Conservation (phyloP, 2,888 invertebrate species). For the Pristionchus japonicus region DNA sequence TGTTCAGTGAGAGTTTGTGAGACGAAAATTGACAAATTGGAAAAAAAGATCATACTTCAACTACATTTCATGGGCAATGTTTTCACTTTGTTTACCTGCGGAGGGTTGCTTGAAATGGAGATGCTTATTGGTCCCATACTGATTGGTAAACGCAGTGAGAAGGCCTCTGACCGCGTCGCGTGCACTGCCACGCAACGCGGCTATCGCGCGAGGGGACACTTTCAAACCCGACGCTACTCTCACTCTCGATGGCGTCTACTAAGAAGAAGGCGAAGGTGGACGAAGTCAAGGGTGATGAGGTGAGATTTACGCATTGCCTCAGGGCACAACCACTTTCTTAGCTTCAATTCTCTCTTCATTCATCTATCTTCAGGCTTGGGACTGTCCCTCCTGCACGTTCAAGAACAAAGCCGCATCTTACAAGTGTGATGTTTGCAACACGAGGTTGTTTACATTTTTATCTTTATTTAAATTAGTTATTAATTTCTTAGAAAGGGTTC, state of each 20-base stretch:
- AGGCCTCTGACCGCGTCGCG: neutral
- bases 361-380: neutral
- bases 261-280: neutral
- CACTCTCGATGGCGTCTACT: neutral
- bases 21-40: no score
- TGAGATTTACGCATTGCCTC: neutral
- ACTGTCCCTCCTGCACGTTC: neutral
- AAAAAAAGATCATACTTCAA: no score
- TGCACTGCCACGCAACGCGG: neutral
- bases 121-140: neutral
- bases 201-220: neutral
- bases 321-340: no score
- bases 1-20: no score
- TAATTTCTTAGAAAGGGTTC: neutral
- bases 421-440: neutral
- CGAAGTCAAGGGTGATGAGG: neutral
- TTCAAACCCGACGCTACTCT: neutral
- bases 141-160: neutral
- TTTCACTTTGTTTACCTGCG: neutral
- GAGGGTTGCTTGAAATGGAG: neutral
- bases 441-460: neutral
- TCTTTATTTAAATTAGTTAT: neutral
- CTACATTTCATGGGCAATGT: neutral
- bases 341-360: neutral
- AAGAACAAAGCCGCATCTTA: neutral